A percentile compares a stretch with the other conserved stretches of the same genome.
Evolutionary conservation across 2,113 vertebrate genomes (phyloP).

Genomic region (Lichenostomus cassidix): DNA sequence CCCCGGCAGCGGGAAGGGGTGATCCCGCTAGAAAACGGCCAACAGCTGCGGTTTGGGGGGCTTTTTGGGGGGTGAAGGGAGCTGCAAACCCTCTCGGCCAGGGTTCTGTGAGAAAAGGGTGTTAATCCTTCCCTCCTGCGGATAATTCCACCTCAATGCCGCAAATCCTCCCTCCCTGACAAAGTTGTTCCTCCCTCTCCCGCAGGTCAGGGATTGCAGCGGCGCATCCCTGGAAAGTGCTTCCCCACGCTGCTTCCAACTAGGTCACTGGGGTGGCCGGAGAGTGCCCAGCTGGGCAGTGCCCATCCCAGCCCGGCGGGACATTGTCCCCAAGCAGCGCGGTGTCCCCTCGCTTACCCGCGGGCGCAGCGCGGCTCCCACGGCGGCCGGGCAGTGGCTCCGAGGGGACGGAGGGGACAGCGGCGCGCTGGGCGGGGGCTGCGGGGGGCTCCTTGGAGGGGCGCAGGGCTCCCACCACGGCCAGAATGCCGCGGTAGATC

Average conservation of each 20-base stretch:
- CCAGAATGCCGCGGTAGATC: slow-evolving; percentile 48
- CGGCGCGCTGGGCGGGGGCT: not conserved
- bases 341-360: not conserved
- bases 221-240: not conserved
- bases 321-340: accelerated
- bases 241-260: not conserved
- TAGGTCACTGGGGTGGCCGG: not conserved
- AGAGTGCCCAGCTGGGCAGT: not conserved
- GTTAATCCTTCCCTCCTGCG: not conserved
- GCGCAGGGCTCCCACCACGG: not conserved
- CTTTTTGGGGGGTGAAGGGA: not conserved
- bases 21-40: not conserved
- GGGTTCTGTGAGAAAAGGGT: not conserved
- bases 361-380: not conserved
- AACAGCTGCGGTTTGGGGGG: accelerated
- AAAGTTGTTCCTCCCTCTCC: not conserved
- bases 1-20: not conserved
- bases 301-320: not conserved
- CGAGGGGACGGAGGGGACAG: accelerated
- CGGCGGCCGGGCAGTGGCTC: not conserved
- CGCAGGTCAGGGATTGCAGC: accelerated
- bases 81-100: accelerated
- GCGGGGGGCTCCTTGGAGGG: not conserved
- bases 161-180: not conserved
- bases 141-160: not conserved